phyloP scores from a whole-genome alignment of 2,888 invertebrate species.

The Trilocha varians region DNA sequence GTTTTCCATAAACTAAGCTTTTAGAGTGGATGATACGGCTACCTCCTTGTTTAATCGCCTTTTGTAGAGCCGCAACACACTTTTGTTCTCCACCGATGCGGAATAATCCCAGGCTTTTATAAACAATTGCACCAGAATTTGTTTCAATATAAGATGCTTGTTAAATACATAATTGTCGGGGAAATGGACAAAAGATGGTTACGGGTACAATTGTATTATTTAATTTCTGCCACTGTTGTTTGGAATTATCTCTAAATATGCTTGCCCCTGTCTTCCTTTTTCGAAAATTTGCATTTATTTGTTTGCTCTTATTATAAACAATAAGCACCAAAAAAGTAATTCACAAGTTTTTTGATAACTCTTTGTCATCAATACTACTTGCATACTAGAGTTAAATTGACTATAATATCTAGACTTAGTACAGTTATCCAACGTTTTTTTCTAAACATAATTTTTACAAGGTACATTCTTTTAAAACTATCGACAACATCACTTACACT shows the following conservation, averaged over 20 bases:
- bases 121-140: slow-evolving; percentile 57
- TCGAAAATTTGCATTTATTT: too few species aligned
- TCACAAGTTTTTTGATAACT: too few species aligned
- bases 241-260: not conserved
- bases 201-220: slow-evolving; percentile 17
- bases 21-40: slow-evolving; percentile 62
- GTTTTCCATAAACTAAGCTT: slow-evolving; percentile 68
- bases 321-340: too few species aligned
- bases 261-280: too few species aligned
- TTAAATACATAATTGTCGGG: slow-evolving; percentile 44
- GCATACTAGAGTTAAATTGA: too few species aligned
- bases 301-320: too few species aligned
- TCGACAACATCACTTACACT: too few species aligned
- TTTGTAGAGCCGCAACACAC: slow-evolving; percentile 58
- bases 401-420: too few species aligned
- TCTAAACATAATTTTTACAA: too few species aligned
- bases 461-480: too few species aligned
- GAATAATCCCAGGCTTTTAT: slow-evolving; percentile 54
- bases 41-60: slow-evolving; percentile 61
- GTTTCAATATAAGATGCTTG: slow-evolving; percentile 34
- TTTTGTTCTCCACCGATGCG: slow-evolving; percentile 59
- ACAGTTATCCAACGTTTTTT: too few species aligned
- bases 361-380: too few species aligned
- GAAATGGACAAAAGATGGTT: slow-evolving; percentile 32
- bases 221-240: slow-evolving; percentile 4